Percentiles rank a stretch among this genome's conserved stretches.
phyloP scores from a whole-genome alignment of 92 coral and sea anemone species.

The Palythoa grandis region DNA sequence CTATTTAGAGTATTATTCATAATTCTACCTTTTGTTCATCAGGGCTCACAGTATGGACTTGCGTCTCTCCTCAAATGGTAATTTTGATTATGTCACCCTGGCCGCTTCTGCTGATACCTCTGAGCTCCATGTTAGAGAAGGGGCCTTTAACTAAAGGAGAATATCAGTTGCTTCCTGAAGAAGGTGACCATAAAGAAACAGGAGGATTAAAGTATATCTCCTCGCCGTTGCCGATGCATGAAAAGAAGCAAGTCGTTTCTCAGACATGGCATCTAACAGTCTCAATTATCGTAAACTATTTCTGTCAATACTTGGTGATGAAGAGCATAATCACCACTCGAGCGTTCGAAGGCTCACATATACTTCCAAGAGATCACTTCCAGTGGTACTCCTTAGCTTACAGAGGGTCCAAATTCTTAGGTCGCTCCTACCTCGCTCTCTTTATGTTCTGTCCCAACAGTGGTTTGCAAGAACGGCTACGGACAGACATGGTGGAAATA shows the following conservation, averaged over 20 bases:
- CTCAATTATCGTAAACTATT: constrained; percentile 26
- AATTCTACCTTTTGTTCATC: background rate
- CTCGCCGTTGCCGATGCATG: background rate
- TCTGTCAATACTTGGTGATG: constrained; percentile 34
- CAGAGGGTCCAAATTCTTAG: constrained; percentile 30
- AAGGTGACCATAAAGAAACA: background rate
- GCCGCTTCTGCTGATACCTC: constrained; percentile 20
- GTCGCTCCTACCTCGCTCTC: constrained; percentile 30
- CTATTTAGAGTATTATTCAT: background rate
- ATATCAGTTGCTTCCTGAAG: background rate
- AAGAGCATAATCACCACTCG: constrained; percentile 30
- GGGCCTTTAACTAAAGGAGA: background rate
- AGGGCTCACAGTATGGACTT: constrained; percentile 37
- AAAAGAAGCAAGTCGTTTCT: constrained; percentile 6
- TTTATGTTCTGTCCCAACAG: constrained; percentile 3
- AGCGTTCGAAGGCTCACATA: constrained; percentile 10
- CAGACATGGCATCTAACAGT: constrained; percentile 22
- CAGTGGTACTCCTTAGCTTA: constrained; percentile 38
- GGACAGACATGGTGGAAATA: background rate
- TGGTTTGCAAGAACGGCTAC: background rate
- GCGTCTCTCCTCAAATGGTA: constrained; percentile 29
- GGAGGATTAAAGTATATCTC: background rate
- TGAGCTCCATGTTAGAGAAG: background rate
- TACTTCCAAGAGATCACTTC: constrained; percentile 44
- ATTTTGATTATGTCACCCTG: constrained; percentile 29